These are phyloP conservation scores for Tragelaphus imberbis DNA, from an alignment of 2,113 vertebrate species.

Conservation along the genomic window DNA sequence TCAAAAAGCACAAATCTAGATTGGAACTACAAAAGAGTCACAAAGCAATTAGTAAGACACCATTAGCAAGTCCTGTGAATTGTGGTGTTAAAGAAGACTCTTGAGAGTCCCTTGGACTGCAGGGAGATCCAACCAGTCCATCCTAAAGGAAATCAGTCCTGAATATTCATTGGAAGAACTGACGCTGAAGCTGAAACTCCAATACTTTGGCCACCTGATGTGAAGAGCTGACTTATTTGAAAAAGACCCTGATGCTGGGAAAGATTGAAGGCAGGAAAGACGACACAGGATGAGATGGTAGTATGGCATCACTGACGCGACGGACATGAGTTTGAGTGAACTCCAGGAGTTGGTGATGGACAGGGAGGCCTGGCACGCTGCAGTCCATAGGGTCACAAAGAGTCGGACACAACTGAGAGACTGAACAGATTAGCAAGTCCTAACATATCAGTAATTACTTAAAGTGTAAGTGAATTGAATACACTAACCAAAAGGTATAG, in stretches of 20 bases:
- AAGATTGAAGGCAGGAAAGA: neutral
- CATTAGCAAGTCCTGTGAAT: neutral
- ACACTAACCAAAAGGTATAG: neutral
- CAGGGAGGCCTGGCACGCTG: neutral
- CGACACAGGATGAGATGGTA: neutral
- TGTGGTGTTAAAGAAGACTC: neutral
- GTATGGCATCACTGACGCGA: neutral
- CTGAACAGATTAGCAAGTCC: neutral
- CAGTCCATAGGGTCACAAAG: neutral
- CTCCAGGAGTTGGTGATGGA: neutral
- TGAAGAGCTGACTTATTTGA: neutral
- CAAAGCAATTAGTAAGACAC: neutral
- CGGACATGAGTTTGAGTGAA: neutral
- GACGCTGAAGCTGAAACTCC: neutral
- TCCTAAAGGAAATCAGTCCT: neutral
- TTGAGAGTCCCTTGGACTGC: neutral
- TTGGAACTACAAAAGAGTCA: neutral
- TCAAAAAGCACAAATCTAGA: neutral
- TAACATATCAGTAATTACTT: neutral
- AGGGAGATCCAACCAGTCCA: neutral
- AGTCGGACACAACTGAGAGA: fast-evolving
- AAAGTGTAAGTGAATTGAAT: neutral
- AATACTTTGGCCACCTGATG: neutral
- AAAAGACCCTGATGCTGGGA: neutral
- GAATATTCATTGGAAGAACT: neutral